Base-by-base conservation (phyloP, 2,113 vertebrate species). In the Ptilorrhoa leucosticta region DNA sequence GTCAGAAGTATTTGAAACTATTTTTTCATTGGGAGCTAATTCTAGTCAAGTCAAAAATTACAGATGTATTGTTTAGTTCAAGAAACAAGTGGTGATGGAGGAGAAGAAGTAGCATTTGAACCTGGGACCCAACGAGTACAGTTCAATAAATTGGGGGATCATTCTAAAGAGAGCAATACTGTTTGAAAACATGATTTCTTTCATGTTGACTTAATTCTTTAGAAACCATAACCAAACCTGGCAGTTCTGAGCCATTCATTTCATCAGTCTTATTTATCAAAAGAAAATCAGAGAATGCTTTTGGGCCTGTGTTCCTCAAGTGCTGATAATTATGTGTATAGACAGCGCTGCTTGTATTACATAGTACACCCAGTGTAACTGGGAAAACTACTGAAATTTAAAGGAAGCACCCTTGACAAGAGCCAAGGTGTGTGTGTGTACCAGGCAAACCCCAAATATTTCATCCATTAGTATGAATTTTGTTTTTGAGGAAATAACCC, bases 101-200 rank as follows among this genome's bases (percentile, higher is more conserved):
- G 95, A 97, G 96, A 87, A 97, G 96, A 96, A 96, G 90, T 89
- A 94, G 83, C 19, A 60, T 93, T 98, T 98, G 95, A 98, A 97
- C 97, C 68, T 90, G 84, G 83, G 91, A 93, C 95, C 88, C 40
- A 54, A 69, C 77, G 57, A 98, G 56, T 92, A 92, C 40, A 91
- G 78, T 94, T 97, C 97, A 97, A 51, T 91, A 96, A 92, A 97
- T 39, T 79, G 84, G 87, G 65, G 39, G 85, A 97, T 97, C 96
- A 90, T 89, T 84, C 96, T 94, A 83, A 94, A 85, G 89, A 97
- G 96, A 96, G 94, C 81, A 70, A 83, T 87, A 86, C 90, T 33
- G 18, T 78, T 96, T 92, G 92, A 95, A 97, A 97, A 97, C 90
- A 91, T 89, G 50, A 91, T 93, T 97, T 96, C 97, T 95, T 97